These are phyloP conservation scores for Temnothorax ravouxi DNA, from an alignment of 2,888 invertebrate species.

Conservation along the genomic window DNA sequence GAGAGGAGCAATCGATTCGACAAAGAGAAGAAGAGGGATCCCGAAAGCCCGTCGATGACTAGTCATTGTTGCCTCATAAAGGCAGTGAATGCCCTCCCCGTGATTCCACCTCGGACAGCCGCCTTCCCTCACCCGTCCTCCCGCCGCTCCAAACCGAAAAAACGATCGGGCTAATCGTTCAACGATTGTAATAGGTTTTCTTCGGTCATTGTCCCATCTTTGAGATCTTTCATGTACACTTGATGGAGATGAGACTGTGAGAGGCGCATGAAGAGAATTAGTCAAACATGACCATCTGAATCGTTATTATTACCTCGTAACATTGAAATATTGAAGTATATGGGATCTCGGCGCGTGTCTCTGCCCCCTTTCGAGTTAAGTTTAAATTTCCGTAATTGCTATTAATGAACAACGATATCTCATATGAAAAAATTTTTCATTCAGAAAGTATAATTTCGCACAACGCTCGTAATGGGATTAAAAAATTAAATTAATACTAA, in stretches of 20 bases:
- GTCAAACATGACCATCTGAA: conserved; percentile 40
- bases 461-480: background rate
- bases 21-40: conserved; percentile 45
- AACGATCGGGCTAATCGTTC: conserved; percentile 82
- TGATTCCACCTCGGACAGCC: conserved; percentile 71
- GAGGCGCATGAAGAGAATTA: conserved; percentile 47
- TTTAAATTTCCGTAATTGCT: background rate
- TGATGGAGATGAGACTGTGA: conserved; percentile 21
- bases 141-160: conserved; percentile 58
- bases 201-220: conserved; percentile 79
- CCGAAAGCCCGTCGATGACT: conserved; percentile 74
- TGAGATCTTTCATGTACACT: conserved; percentile 50
- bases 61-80: conserved; percentile 81
- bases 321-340: background rate
- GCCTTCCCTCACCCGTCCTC: conserved; percentile 32
- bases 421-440: background rate
- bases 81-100: conserved; percentile 77
- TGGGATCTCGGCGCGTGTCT: background rate
- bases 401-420: background rate
- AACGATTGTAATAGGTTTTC: conserved; percentile 82
- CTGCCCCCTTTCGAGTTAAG: background rate
- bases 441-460: background rate
- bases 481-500: background rate
- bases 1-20: conserved; percentile 55
- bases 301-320: conserved; percentile 12